Conservation (phyloP, 2,113 vertebrate species). For the Lagopus muta region DNA sequence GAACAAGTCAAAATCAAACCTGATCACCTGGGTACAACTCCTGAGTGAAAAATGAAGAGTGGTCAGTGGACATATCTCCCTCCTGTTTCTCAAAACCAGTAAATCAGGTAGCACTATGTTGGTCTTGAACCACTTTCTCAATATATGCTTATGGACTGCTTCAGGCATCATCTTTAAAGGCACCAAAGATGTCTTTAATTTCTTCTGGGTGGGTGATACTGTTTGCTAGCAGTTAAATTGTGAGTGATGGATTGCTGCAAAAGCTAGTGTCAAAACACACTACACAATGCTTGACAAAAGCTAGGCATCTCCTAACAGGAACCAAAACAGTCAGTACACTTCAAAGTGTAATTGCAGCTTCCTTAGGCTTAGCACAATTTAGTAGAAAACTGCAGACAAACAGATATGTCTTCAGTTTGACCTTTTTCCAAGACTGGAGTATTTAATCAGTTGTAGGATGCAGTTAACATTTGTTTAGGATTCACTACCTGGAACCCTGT, state of each 20-base stretch:
- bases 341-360: background rate
- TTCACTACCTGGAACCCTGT: background rate
- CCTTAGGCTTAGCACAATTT: rapidly evolving
- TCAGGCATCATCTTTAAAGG: background rate
- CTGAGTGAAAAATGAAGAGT: background rate
- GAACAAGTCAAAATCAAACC: background rate
- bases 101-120: background rate
- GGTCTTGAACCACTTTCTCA: background rate
- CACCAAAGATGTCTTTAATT: background rate
- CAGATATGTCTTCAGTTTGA: background rate
- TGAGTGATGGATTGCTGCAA: background rate
- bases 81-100: background rate
- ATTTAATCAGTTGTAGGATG: background rate
- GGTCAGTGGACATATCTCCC: rapidly evolving
- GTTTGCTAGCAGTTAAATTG: background rate
- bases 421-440: background rate
- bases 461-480: background rate
- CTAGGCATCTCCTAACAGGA: background rate
- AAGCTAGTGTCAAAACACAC: background rate
- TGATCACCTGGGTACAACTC: background rate
- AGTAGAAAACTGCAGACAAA: background rate
- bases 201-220: background rate
- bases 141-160: rapidly evolving
- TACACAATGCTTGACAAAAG: background rate
- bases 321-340: background rate